Evolutionary conservation across 1,140 invertebrate genomes (phyloP).

Genomic region (Neelides sp.): DNA sequence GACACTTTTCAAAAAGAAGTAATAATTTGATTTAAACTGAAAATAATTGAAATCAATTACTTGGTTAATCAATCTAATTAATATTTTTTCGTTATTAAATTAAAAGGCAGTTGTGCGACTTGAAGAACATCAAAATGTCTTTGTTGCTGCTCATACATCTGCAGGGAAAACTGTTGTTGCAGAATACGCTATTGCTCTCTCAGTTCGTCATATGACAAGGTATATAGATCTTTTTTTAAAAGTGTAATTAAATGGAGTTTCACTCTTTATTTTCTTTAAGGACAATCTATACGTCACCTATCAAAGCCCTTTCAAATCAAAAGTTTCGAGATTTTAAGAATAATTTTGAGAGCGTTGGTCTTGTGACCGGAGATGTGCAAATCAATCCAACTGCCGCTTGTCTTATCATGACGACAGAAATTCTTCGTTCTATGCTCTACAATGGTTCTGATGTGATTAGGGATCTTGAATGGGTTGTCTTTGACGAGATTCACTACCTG

Average conservation of each 20-base stretch:
- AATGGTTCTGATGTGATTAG: constrained; percentile 86
- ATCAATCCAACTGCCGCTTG: constrained; percentile 85
- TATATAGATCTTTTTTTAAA: constrained; percentile 33
- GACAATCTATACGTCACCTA: constrained; percentile 96
- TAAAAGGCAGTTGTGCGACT: constrained; percentile 79
- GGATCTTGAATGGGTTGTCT: constrained; percentile 97
- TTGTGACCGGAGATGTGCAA: constrained; percentile 93
- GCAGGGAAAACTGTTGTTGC: constrained; percentile 99
- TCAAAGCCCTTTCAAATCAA: constrained; percentile 98
- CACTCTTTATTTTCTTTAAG: constrained; percentile 42
- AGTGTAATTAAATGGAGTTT: constrained; percentile 6
- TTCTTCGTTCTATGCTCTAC: constrained; percentile 92
- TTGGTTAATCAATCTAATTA: neutral
- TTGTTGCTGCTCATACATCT: constrained; percentile 97
- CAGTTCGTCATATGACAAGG: constrained; percentile 81
- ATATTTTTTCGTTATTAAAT: neutral
- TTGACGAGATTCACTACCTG: constrained; percentile 99
- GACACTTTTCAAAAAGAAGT: constrained; percentile 92
- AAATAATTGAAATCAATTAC: neutral
- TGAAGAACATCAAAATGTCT: constrained; percentile 87
- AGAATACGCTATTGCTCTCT: constrained; percentile 93
- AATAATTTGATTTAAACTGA: constrained; percentile 9
- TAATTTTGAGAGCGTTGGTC: constrained; percentile 80
- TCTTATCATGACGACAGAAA: constrained; percentile 99
- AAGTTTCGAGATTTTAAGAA: constrained; percentile 96